Evolutionary conservation across 2,797 vertebrate species (phyloP), one percentile per base, ranked within the genome.

Genomic region (Ctenosaura bakeri): DNA sequence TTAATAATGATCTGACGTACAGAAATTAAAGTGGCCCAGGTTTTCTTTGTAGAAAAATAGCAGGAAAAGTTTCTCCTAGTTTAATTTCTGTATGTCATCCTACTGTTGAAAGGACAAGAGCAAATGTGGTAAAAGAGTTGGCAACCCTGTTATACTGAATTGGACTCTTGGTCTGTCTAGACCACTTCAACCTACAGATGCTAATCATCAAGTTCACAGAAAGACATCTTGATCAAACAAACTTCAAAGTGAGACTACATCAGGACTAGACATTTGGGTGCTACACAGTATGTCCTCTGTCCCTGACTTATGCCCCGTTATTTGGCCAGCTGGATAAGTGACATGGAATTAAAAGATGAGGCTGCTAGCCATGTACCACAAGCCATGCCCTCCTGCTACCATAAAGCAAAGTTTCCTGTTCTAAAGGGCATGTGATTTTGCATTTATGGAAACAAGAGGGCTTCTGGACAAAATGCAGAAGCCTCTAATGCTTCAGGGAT

Each of bases 401-500:
- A 52, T 38, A 52, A 12, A 56, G 38, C 22, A 38, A 18, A 24
- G 22, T 24, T 79, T 79, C 32, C 35, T 7, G 7, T 59, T 83
- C 5, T 42, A 59, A 59, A 13, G 6, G 12, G 8, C 24, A 2
- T 22, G 29, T 10, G 66, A 66, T 24, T 69, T 54, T 69, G 9
- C 20, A 12, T 84, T 76, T 9, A 66, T 54, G 22, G 42, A 92
- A 92, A 89, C 35, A 79, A 59, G 12, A 13, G 46, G 38, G 24
- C 59, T 2, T 6, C 76, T 89, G 86, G 91, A 88, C 83, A 90
- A 88, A 79, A 35, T 74, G 26, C 29, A 71, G 74, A 85, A 24
- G 3, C 38, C 18, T 52, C 38, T 62, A 90, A 76, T 90, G 86
- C 81, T 77, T 92, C 54, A 93, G 76, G 3, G n/a, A 87, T 78